Evolutionary conservation across 2,797 vertebrate genomes (phyloP), one percentile per base, ranked within the genome.

Genomic region (Helarctos malayanus): DNA sequence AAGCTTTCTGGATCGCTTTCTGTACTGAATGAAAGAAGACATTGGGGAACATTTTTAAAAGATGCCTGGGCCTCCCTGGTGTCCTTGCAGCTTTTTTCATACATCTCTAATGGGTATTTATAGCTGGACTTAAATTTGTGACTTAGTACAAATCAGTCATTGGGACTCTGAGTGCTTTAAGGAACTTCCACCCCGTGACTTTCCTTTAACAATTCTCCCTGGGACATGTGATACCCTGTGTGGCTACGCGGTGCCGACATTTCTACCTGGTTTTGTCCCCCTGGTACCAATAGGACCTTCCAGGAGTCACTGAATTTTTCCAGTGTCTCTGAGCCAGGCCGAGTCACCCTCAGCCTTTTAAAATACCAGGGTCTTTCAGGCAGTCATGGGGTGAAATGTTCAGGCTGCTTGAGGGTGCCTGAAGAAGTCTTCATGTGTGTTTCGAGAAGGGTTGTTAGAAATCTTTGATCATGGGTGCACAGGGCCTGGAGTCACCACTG

Each of bases 1-100:
- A 71, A 27, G n/a, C 61, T 78, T 86, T 91, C 75, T 80, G 75
- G 41, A 27, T 91, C 41, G 49, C 16, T 86, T 54, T 83, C 84
- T 32, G 1, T 69, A 47, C 38, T 71, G 54, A 82, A 69, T 83
- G 59, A 88, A 12, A 68, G 59, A 88, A 88, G 59, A 38, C 10
- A 32, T 25, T 47, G 82, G 69, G 83, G 38, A 69, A 23, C 76
- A 45, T 88, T 91, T 91, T 94, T 41, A 61, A 80, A 86, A 83
- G 89, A 83, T 1, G 61, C 3, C 27, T 14, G 18, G 35, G n/a
- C 54, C 13, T 54, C 38, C 16, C 5, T 41, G 54, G 32, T 85
- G 7, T 85, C 11, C 25, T 83, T 68, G 52, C 29, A 83, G 23
- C 25, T 35, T 71, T 88, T 69, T 61, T 83, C 27, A 25, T 38